phyloP scores from a whole-genome alignment of 2,888 invertebrate genomes.

The Cryptocephalus primarius region DNA sequence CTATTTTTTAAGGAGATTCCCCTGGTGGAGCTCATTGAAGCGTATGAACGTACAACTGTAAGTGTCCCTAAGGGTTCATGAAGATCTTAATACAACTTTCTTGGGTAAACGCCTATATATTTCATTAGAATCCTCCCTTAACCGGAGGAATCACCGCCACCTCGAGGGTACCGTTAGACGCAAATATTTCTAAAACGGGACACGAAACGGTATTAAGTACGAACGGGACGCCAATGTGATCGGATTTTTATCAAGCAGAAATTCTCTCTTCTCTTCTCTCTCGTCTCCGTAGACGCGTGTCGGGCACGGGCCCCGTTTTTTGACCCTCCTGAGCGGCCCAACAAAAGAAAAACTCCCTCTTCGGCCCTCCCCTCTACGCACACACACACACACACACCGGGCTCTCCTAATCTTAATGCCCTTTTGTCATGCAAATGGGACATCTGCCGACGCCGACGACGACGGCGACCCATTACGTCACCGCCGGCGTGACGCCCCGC shows the following conservation, averaged over 20 bases:
- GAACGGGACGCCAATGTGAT: slow-evolving; percentile 29
- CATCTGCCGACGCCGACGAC: slow-evolving; percentile 26
- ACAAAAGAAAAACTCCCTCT: slow-evolving; percentile 35
- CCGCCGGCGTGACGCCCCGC: slow-evolving; percentile 19
- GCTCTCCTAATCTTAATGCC: slow-evolving; percentile 34
- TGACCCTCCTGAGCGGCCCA: slow-evolving; percentile 26
- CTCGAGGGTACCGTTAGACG: too few species aligned
- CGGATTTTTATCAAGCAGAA: slow-evolving; percentile 23
- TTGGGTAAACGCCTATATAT: too few species aligned
- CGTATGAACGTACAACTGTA: too few species aligned
- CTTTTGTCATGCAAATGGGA: slow-evolving; percentile 36
- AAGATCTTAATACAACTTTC: too few species aligned
- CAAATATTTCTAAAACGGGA: too few species aligned
- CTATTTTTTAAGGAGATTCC: too few species aligned
- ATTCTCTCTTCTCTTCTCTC: slow-evolving; percentile 18
- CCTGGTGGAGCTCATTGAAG: too few species aligned
- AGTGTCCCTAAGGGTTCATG: too few species aligned
- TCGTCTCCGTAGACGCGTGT: slow-evolving; percentile 33
- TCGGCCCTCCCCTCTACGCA: slow-evolving; percentile 23
- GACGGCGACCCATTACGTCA: slow-evolving; percentile 16
- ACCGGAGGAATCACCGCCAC: too few species aligned
- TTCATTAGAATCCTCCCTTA: too few species aligned
- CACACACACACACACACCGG: slow-evolving; percentile 30
- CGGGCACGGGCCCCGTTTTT: slow-evolving; percentile 37
- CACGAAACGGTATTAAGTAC: too few species aligned